Evolutionary conservation across 1,140 invertebrate genomes (phyloP).

Genomic region (Leptonema lineaticorne): DNA sequence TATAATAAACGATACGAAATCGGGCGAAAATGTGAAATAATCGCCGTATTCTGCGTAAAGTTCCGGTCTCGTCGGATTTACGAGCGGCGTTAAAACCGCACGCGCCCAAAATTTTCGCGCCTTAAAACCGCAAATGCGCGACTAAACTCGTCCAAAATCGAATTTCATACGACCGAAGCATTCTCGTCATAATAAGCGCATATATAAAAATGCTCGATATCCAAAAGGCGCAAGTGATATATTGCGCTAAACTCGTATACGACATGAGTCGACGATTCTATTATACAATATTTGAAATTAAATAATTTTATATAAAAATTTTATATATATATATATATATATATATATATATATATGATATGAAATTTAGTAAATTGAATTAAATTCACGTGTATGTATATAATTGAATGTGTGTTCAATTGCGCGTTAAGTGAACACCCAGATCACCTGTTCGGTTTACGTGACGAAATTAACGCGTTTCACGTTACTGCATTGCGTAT

Average conservation of each 20-base stretch:
- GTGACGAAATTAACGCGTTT: neutral
- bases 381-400: too few relatives aligned
- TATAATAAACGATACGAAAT: conserved; percentile 3
- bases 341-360: too few relatives aligned
- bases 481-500: too few relatives aligned
- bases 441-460: conserved; percentile 32
- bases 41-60: conserved; percentile 1
- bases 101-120: neutral
- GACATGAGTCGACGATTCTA: too few relatives aligned
- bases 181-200: neutral
- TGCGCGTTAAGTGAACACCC: conserved; percentile 31
- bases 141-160: conserved; percentile 34
- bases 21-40: conserved; percentile 15
- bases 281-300: too few relatives aligned
- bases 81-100: neutral
- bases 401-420: conserved; percentile 18
- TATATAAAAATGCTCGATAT: too few relatives aligned
- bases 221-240: neutral
- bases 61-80: neutral
- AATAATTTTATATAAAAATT: too few relatives aligned
- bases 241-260: too few relatives aligned
- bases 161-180: conserved; percentile 27
- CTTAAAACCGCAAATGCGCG: neutral
- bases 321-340: too few relatives aligned
- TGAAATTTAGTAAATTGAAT: too few relatives aligned